Percentiles rank a stretch among this genome's conserved stretches.
Conservation (phyloP, 2,888 invertebrate genomes). For the Monoplex corrugatus region DNA sequence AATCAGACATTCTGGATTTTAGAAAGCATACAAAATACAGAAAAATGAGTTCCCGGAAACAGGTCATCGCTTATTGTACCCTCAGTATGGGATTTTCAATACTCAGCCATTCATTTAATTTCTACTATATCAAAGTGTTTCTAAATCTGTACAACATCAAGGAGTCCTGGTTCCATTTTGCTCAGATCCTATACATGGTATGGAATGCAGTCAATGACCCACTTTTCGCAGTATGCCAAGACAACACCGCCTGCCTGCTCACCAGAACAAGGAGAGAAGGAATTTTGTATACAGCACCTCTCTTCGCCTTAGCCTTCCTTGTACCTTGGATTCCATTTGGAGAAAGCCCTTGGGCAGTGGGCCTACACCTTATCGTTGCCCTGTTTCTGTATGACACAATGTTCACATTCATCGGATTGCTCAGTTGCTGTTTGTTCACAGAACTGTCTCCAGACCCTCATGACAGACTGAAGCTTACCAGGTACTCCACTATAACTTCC, state of each 20-base stretch:
- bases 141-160: constrained; percentile 81
- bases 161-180: constrained; percentile 81
- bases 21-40: too few species aligned
- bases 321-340: constrained; percentile 80
- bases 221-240: constrained; percentile 81
- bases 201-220: constrained; percentile 83
- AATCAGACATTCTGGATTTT: too few species aligned
- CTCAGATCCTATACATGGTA: constrained; percentile 81
- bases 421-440: constrained; percentile 80
- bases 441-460: constrained; percentile 78
- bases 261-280: constrained; percentile 80
- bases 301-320: constrained; percentile 80
- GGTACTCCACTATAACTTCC: constrained; percentile 74
- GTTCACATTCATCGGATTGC: constrained; percentile 81
- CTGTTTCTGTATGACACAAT: constrained; percentile 82
- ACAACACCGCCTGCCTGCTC: constrained; percentile 73
- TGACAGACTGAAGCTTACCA: constrained; percentile 78
- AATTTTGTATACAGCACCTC: constrained; percentile 81
- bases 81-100: constrained; percentile 70
- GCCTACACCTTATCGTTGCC: constrained; percentile 81
- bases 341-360: constrained; percentile 72
- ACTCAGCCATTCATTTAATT: constrained; percentile 79
- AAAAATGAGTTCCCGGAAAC: constrained; percentile 34
- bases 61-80: constrained; percentile 70
- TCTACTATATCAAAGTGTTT: constrained; percentile 83